These are phyloP conservation scores for Platichthys stellatus DNA, from an alignment of 2,113 vertebrate genomes.

Conservation along the genomic window DNA sequence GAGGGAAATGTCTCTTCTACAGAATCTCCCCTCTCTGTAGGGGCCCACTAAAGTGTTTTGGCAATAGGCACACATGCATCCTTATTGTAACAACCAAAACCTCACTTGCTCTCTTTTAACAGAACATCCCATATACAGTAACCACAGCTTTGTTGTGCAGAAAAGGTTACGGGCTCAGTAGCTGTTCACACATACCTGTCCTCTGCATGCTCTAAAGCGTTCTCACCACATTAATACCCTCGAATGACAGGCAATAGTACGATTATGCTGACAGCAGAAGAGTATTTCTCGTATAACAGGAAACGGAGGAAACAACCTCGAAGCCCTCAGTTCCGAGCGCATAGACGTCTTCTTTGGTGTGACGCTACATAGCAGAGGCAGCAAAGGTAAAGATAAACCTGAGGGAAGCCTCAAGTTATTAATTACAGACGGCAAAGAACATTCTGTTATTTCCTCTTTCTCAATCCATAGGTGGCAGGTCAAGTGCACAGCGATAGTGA, in stretches of 20 bases:
- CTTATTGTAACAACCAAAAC: background rate
- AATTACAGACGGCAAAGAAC: conserved; percentile 11
- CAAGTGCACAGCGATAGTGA: background rate
- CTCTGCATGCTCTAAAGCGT: background rate
- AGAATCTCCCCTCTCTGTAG: conserved; percentile 8
- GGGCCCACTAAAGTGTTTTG: background rate
- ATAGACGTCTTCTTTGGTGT: conserved; percentile 15
- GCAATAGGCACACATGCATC: background rate
- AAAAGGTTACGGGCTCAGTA: background rate
- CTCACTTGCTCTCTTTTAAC: background rate
- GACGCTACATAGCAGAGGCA: conserved; percentile 1
- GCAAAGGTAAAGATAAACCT: background rate
- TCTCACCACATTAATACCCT: conserved; percentile 30
- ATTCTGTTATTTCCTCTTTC: conserved; percentile 11
- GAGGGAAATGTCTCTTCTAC: conserved; percentile 24
- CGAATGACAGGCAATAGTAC: conserved; percentile 43
- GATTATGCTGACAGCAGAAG: conserved; percentile 52
- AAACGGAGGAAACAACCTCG: conserved; percentile 47
- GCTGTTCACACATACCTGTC: conserved; percentile 25
- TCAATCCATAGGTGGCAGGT: background rate
- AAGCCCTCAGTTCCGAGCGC: conserved; percentile 15
- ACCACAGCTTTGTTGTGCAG: background rate
- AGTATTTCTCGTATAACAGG: conserved; percentile 62
- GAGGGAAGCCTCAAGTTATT: conserved; percentile 9
- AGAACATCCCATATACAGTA: background rate